phyloP scores from a whole-genome alignment of 2,113 vertebrate species.

The Jacana jacana region DNA sequence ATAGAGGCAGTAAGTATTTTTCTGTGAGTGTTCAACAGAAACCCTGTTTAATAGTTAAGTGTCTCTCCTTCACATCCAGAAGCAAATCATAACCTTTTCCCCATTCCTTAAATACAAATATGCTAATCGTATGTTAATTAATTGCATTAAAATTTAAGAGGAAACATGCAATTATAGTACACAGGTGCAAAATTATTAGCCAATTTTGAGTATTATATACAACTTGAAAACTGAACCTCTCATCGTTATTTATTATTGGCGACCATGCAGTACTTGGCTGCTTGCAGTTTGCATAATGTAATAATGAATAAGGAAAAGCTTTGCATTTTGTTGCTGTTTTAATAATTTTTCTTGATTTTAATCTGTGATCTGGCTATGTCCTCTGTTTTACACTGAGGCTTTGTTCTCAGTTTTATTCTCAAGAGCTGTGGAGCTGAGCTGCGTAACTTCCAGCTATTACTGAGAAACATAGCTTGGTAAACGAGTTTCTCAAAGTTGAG shows the following conservation, averaged over 20 bases:
- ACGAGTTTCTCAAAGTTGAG: constrained; percentile 8
- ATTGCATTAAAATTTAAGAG: constrained; percentile 24
- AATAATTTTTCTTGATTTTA: not conserved
- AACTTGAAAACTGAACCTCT: not conserved
- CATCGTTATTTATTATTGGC: not conserved
- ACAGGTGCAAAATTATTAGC: constrained; percentile 8
- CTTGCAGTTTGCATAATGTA: not conserved
- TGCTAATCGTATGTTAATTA: constrained; percentile 13
- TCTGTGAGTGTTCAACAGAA: not conserved
- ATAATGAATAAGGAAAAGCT: not conserved
- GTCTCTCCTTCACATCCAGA: not conserved
- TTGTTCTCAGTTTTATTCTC: not conserved
- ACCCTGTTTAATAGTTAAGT: not conserved
- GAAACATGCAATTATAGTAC: not conserved
- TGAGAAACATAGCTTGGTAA: not conserved
- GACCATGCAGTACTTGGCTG: not conserved
- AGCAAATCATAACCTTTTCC: not conserved
- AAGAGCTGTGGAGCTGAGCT: not conserved
- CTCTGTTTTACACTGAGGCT: not conserved
- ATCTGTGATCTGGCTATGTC: not conserved
- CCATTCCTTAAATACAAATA: not conserved
- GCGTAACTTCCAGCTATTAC: not conserved
- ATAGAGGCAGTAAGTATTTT: not conserved
- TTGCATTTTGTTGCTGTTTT: not conserved
- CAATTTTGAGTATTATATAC: not conserved